Conservation (phyloP, 2,113 vertebrate species). For the Trematocara macrostoma region DNA sequence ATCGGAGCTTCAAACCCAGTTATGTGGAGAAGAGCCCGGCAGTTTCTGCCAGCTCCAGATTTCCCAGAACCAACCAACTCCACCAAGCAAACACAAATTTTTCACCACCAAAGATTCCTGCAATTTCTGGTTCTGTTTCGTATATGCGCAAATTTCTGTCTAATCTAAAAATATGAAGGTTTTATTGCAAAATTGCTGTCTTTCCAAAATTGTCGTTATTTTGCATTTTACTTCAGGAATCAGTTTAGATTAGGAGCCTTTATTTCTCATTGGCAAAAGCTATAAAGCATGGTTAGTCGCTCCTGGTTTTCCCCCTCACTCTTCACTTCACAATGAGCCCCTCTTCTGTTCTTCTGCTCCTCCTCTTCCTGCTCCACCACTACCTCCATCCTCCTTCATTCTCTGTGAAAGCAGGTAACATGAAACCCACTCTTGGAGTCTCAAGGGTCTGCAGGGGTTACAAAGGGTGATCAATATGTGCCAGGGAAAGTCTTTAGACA, state of each 20-base stretch:
- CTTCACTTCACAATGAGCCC: constrained; percentile 23
- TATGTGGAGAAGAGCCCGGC: constrained; percentile 9
- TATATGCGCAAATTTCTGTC: not conserved
- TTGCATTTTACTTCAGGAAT: not conserved
- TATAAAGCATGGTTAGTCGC: not conserved
- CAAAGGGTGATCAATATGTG: constrained; percentile 70
- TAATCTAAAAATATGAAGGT: not conserved
- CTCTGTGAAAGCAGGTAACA: constrained; percentile 54
- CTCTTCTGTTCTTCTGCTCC: constrained; percentile 25
- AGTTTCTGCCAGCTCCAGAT: constrained; percentile 39
- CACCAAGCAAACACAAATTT: not conserved
- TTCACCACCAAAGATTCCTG: not conserved
- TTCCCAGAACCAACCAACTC: not conserved
- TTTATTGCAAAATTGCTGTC: not conserved
- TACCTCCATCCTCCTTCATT: constrained; percentile 37
- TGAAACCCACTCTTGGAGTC: constrained; percentile 43
- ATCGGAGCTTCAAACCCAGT: constrained; percentile 37
- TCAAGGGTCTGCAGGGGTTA: constrained; percentile 44
- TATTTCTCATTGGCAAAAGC: not conserved
- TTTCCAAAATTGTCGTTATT: not conserved
- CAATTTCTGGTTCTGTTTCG: not conserved
- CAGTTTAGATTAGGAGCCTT: not conserved
- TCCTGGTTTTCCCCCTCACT: not conserved
- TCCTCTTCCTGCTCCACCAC: constrained; percentile 27
- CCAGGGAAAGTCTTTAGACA: constrained; percentile 65